These are phyloP conservation scores for Patella ulyssiponensis DNA, from an alignment of 2,888 invertebrate species.

Conservation along the genomic window DNA sequence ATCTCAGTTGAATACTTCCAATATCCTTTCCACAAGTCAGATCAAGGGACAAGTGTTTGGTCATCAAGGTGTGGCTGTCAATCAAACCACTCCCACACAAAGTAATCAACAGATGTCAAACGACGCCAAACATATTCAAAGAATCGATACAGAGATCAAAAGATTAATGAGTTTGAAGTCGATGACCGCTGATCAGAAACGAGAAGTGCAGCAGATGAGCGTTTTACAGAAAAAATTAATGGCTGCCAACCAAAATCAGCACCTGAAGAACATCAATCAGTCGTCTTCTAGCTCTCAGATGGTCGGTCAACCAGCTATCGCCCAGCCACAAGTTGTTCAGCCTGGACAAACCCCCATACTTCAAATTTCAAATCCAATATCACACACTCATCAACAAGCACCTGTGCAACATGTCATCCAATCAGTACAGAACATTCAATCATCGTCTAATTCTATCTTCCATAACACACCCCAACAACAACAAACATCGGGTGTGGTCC, in stretches of 20 bases:
- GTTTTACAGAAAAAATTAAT: slow-evolving; percentile 82
- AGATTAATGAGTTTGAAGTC: slow-evolving; percentile 77
- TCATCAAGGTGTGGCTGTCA: slow-evolving; percentile 34
- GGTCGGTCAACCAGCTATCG: slow-evolving; percentile 38
- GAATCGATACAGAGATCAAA: slow-evolving; percentile 81
- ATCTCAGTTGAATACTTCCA: not conserved
- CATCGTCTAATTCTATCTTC: slow-evolving; percentile 11
- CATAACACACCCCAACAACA: slow-evolving; percentile 20
- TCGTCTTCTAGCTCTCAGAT: slow-evolving; percentile 28
- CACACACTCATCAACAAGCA: slow-evolving; percentile 14
- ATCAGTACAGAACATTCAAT: not conserved
- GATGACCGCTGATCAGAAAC: slow-evolving; percentile 75
- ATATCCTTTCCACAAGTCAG: slow-evolving; percentile 1
- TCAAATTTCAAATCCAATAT: slow-evolving; percentile 22
- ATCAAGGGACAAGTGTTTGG: slow-evolving; percentile 16
- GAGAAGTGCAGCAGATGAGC: slow-evolving; percentile 77
- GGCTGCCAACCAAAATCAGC: slow-evolving; percentile 80
- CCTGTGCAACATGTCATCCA: slow-evolving; percentile 21
- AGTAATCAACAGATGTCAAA: slow-evolving; percentile 48
- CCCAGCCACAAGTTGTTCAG: slow-evolving; percentile 34
- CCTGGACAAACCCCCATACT: slow-evolving; percentile 15
- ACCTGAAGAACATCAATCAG: slow-evolving; percentile 27
- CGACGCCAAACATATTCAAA: slow-evolving; percentile 67
- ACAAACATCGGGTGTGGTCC: slow-evolving; percentile 20
- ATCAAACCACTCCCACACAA: slow-evolving; percentile 39